Base-by-base conservation (phyloP, 2,797 vertebrate species). In the Hafferia zeledoni region DNA sequence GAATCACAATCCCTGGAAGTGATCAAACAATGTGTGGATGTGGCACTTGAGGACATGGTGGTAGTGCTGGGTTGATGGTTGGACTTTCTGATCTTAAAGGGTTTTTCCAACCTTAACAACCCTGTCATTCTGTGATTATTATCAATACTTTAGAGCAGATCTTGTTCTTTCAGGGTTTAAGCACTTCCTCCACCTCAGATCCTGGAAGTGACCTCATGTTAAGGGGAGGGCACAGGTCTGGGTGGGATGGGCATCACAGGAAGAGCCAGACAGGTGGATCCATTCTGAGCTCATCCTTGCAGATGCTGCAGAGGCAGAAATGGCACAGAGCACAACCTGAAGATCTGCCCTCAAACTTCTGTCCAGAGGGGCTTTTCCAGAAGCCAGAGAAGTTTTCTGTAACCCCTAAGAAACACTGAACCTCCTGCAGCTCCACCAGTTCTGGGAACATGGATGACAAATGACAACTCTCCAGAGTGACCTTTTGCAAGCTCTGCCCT, bases 201-300 rank as follows among this genome's bases (percentile, higher is more conserved):
- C 25, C 28, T 17, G 18, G 60, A 43, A 76, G 28, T 7, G 5
- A 16, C 3, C 55, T 57, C 19, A 8, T 31, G 5, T 2, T 12
- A 71, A 57, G 39, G 19, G 13, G 5, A 61, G 30, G 17, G 43
- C 13, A 39, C 37, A 11, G 0, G 2, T 1, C 22, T 28, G 46
- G 7, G 9, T 13, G 30, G 46, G 33, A 39, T 6, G 9, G 31
- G 72, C 56, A 70, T 52, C 46, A 27, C 20, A 4, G 8, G 8
- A 39, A 50, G 57, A 18, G 9, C 47, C 52, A 33, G 33, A 8
- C 4, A 4, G 0, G 0, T 12, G 33, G 55, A 44, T 53, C 53
- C 35, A 17, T 0, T 0, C 49, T 6, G 27, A 56, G 24, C 16
- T 31, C 3, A 0, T 27, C 33, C 53, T 17, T 56, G 49, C 59